Conservation (phyloP, 2,888 invertebrate genomes). For the Heliconius sara region DNA sequence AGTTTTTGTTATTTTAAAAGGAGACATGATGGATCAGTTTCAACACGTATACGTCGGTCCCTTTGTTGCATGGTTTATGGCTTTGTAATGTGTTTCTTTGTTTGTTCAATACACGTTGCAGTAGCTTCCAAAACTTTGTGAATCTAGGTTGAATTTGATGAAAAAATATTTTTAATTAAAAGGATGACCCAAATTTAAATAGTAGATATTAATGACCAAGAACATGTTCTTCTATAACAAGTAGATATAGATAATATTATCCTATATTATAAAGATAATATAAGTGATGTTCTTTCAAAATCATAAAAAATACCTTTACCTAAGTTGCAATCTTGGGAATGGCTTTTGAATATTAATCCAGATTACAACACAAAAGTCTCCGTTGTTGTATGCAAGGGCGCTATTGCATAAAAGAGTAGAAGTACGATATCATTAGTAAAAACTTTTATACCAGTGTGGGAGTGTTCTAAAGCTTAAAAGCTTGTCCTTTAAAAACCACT, state of each 20-base stretch:
- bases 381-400: constrained; percentile 62
- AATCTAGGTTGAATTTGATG: constrained; percentile 32
- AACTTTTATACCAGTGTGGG: constrained; percentile 76
- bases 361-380: constrained; percentile 71
- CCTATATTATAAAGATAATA: too few species aligned
- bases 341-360: constrained; percentile 47
- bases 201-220: too few species aligned
- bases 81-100: constrained; percentile 83
- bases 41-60: constrained; percentile 81
- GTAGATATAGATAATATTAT: too few species aligned
- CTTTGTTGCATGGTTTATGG: constrained; percentile 82
- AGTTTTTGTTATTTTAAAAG: constrained; percentile 82
- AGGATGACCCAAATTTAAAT: neutral
- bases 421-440: constrained; percentile 58
- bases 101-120: constrained; percentile 79
- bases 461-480: constrained; percentile 66
- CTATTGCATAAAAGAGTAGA: constrained; percentile 62
- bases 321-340: constrained; percentile 7
- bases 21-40: constrained; percentile 84
- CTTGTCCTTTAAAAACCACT: constrained; percentile 72
- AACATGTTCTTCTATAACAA: too few species aligned
- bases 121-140: constrained; percentile 64
- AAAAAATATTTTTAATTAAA: constrained; percentile 8
- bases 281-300: neutral
- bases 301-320: neutral